Evolutionary conservation across 64 coral and sea anemone genomes (phyloP), one percentile per base, ranked within the genome.

Genomic region (Montipora capricornis): DNA sequence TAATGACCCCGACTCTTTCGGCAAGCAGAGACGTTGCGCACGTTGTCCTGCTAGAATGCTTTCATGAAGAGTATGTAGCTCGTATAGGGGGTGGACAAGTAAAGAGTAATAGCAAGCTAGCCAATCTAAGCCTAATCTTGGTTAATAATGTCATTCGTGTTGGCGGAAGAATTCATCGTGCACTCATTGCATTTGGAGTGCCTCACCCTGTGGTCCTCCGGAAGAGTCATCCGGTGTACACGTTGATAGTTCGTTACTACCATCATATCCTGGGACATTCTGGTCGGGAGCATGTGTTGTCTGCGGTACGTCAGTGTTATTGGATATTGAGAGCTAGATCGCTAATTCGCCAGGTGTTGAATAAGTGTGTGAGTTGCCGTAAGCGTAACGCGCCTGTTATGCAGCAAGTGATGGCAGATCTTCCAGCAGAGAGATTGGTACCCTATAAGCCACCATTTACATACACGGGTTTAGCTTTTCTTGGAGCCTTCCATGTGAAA

Each of bases 401-500:
- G 60, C 70, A 88, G 51, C 84, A 93, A 74, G 69, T 53, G 8
- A 93, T 93, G 92, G 92, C 61, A 12, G 84, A 79, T 46, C 74
- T 93, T 70, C 84, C 84, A 3, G 81, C 80, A 29, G 77, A 87
- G 29, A 75, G 80, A 49, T 10, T 94, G 10, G 73, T 89, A 51
- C 93, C 87, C 22, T 89, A 90, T 19, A 16, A 85, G 20, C 80
- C 88, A 5, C 77, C 92, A 5, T 90, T 95, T 26, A 95, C 68
- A 20, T 74, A 45, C 58, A 94, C 85, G 1, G 80, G 88, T 17
- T 8, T 95, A 17, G 74, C 90, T 17, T 84, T 89, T 51, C 78
- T 84, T 44, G 93, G 81, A 10, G 88, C 88, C 4, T 84, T 95
- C 55, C 73, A 85, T 46, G 79, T 91, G 24, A 91, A 91, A 53